These are phyloP conservation scores for Montipora foliosa DNA, from an alignment of 64 coral and sea anemone genomes.

Conservation along the genomic window DNA sequence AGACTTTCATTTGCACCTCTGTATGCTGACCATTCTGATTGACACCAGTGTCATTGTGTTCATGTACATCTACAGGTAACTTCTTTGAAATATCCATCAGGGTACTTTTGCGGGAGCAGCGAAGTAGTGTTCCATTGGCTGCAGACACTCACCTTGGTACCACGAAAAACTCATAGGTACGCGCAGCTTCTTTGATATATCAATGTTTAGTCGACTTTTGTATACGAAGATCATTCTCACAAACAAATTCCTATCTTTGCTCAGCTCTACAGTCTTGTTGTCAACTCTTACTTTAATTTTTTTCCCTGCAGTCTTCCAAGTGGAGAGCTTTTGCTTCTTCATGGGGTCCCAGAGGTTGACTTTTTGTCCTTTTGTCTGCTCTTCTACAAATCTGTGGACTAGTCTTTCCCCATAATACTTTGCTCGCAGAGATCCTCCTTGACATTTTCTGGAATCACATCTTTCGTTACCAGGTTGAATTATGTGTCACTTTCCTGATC, in stretches of 20 bases:
- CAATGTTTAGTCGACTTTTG: neutral
- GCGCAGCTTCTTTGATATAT: slow-evolving; percentile 10
- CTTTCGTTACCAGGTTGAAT: slow-evolving; percentile 26
- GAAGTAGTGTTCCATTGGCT: neutral
- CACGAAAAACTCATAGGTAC: slow-evolving; percentile 28
- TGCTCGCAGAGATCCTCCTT: slow-evolving; percentile 23
- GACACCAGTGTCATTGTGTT: neutral
- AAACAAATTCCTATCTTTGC: slow-evolving; percentile 8
- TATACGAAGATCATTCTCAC: slow-evolving; percentile 3
- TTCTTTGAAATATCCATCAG: neutral
- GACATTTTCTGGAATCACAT: slow-evolving; percentile 9
- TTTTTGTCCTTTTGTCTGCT: slow-evolving; percentile 20
- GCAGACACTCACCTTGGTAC: slow-evolving; percentile 30
- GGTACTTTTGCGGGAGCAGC: slow-evolving; percentile 31
- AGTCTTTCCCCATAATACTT: slow-evolving; percentile 4
- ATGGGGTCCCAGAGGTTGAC: slow-evolving; percentile 14
- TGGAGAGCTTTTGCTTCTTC: slow-evolving; percentile 26
- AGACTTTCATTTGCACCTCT: slow-evolving; percentile 10
- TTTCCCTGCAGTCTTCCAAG: slow-evolving; percentile 12
- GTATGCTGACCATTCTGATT: slow-evolving; percentile 4
- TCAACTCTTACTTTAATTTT: neutral
- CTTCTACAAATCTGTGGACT: slow-evolving; percentile 12
- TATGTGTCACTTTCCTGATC: neutral
- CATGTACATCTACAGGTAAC: neutral
- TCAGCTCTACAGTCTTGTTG: neutral